Conservation (phyloP, 2,113 vertebrate genomes). For the Pseudopipra pipra region DNA sequence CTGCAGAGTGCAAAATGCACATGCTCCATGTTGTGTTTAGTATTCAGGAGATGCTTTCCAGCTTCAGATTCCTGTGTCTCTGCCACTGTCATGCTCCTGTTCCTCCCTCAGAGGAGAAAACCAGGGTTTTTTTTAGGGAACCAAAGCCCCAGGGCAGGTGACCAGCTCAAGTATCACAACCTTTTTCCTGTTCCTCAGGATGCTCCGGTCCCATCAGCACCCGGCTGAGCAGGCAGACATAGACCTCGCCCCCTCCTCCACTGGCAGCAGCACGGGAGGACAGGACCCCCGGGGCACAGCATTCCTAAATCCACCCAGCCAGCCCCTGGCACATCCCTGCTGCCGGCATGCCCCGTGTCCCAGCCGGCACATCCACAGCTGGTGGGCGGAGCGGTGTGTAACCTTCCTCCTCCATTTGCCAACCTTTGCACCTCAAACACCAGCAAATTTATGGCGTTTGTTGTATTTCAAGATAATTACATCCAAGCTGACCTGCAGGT, state of each 20-base stretch:
- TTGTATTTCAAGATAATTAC: constrained; percentile 28
- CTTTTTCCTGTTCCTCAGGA: not conserved
- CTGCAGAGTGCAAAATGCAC: accelerated
- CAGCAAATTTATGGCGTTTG: not conserved
- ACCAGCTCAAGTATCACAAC: not conserved
- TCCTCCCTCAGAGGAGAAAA: not conserved
- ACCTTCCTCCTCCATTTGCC: not conserved
- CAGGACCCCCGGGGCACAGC: accelerated
- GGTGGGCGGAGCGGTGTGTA: not conserved
- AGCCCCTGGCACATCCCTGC: not conserved
- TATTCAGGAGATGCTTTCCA: not conserved
- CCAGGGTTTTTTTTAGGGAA: accelerated
- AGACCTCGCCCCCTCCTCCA: not conserved
- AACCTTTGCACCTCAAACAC: not conserved
- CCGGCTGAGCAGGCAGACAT: not conserved
- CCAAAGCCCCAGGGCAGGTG: not conserved
- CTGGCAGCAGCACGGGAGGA: accelerated
- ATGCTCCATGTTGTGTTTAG: accelerated
- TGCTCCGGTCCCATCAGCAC: accelerated
- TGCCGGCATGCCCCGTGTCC: accelerated
- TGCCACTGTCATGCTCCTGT: not conserved
- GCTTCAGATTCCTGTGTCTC: not conserved
- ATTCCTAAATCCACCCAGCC: not conserved
- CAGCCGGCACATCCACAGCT: accelerated
- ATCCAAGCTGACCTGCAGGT: not conserved